Conservation (phyloP, 2,888 invertebrate genomes). For the Temnothorax unifasciatus region DNA sequence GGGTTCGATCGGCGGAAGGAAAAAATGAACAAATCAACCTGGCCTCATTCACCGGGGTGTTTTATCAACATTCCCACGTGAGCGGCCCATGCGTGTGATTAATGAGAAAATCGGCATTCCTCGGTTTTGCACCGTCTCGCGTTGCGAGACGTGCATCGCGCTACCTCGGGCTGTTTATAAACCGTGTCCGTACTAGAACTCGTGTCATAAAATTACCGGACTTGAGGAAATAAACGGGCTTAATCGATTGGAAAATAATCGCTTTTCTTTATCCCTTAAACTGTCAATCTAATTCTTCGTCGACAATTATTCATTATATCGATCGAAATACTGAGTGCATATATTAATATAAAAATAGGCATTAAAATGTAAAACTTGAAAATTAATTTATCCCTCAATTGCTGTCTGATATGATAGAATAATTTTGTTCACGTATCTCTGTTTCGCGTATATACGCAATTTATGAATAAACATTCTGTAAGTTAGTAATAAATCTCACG, state of each 20-base stretch:
- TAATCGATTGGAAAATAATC: not conserved
- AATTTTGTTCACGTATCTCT: not conserved
- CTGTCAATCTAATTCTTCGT: not conserved
- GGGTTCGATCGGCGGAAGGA: slow-evolving; percentile 17
- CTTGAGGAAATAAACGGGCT: not conserved
- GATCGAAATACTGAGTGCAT: not conserved
- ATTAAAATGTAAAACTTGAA: not conserved
- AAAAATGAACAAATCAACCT: slow-evolving; percentile 42
- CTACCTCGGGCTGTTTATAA: slow-evolving; percentile 10
- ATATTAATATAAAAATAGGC: not conserved
- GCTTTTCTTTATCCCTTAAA: not conserved
- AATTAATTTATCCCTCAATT: not conserved
- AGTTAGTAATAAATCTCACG: slow-evolving; percentile 15
- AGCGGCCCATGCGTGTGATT: slow-evolving; percentile 62
- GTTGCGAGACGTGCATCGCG: slow-evolving; percentile 12
- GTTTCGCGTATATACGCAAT: not conserved
- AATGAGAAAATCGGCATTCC: slow-evolving; percentile 68
- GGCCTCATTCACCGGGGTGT: slow-evolving; percentile 33
- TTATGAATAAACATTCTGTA: slow-evolving; percentile 6
- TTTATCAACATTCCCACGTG: slow-evolving; percentile 70
- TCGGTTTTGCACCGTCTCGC: slow-evolving; percentile 13
- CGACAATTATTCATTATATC: not conserved
- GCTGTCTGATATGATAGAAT: not conserved
- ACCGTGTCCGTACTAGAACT: not conserved
- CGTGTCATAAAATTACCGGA: not conserved